phyloP scores from a whole-genome alignment of 2,113 vertebrate genomes.

The Nothobranchius furzeri region DNA sequence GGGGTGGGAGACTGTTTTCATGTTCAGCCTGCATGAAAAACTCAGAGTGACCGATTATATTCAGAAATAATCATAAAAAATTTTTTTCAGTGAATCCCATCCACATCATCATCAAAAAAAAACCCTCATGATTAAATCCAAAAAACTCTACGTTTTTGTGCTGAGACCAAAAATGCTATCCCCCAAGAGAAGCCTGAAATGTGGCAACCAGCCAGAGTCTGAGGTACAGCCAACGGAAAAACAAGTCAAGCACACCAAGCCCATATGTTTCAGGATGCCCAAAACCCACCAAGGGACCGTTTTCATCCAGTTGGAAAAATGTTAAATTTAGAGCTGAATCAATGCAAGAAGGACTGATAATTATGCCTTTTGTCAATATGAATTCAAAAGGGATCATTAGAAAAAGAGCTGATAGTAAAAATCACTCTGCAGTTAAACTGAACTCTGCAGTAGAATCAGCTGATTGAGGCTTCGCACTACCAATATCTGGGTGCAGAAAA shows the following conservation, averaged over 20 bases:
- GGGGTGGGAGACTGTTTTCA: too few species aligned
- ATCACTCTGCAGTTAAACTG: not conserved
- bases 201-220: constrained; percentile 36
- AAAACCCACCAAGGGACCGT: constrained; percentile 16
- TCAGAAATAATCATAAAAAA: too few species aligned
- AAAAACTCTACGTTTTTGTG: not conserved
- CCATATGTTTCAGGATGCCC: constrained; percentile 51
- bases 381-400: not conserved
- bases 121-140: too few species aligned
- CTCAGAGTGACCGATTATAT: too few species aligned
- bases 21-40: too few species aligned
- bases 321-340: constrained; percentile 22
- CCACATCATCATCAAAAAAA: too few species aligned
- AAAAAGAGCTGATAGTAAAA: not conserved
- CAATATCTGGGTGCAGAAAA: not conserved
- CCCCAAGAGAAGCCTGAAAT: constrained; percentile 26
- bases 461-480: not conserved
- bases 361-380: not conserved
- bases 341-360: not conserved
- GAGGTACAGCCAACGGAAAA: constrained; percentile 38
- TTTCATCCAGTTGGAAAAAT: constrained; percentile 22
- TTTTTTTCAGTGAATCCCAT: too few species aligned
- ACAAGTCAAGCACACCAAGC: constrained; percentile 46
- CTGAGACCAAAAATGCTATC: constrained; percentile 14
- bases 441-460: not conserved